These are phyloP conservation scores for Plebejus melissa DNA, from an alignment of 2,888 invertebrate species.

Conservation along the genomic window DNA sequence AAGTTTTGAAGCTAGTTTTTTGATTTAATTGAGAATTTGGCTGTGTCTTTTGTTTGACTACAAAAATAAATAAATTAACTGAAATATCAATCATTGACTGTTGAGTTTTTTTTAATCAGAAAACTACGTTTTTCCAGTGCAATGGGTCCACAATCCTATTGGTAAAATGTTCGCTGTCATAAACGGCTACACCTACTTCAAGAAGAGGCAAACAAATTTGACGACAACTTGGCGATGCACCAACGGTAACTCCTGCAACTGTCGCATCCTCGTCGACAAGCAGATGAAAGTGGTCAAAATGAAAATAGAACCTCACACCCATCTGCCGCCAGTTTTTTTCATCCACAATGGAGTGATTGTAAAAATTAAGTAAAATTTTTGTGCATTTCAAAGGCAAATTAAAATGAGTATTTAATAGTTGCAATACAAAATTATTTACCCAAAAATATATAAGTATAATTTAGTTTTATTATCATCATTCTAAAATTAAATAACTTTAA, in stretches of 20 bases:
- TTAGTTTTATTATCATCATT: background rate
- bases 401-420: background rate
- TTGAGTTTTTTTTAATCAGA: background rate
- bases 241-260: constrained; percentile 40
- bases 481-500: background rate
- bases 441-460: background rate
- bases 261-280: constrained; percentile 38
- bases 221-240: constrained; percentile 41
- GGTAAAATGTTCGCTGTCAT: constrained; percentile 37
- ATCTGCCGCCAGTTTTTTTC: constrained; percentile 37
- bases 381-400: background rate
- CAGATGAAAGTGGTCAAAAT: constrained; percentile 34
- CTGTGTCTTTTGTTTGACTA: no score
- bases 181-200: constrained; percentile 40
- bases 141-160: constrained; percentile 33
- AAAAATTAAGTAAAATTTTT: background rate
- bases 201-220: constrained; percentile 24
- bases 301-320: constrained; percentile 39
- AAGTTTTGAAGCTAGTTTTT: no score
- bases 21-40: no score
- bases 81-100: background rate
- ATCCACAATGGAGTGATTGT: constrained; percentile 37
- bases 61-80: background rate
- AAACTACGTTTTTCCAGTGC: constrained; percentile 33
- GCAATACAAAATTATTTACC: background rate